These are phyloP conservation scores for Tyrannus savana DNA, from an alignment of 2,113 vertebrate genomes.

Conservation along the genomic window DNA sequence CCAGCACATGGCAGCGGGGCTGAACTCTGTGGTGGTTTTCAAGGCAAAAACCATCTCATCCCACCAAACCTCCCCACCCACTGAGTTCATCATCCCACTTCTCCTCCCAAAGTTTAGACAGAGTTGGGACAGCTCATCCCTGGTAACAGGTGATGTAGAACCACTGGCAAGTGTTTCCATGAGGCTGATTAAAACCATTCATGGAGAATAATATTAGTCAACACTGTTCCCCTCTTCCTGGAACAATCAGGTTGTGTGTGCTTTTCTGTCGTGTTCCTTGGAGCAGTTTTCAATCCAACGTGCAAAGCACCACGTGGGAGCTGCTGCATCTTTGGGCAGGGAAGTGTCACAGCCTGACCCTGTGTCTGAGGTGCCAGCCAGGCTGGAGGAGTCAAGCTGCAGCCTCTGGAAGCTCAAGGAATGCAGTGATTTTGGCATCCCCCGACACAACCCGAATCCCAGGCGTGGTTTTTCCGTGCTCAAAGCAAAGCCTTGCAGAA, in stretches of 20 bases:
- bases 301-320: fast-evolving
- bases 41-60: neutral
- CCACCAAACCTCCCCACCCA: neutral
- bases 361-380: neutral
- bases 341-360: neutral
- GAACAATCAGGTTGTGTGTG: neutral
- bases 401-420: neutral
- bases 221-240: neutral
- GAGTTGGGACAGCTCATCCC: neutral
- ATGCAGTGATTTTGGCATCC: neutral
- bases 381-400: neutral
- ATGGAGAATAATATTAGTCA: neutral
- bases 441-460: neutral
- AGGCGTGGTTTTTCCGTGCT: fast-evolving
- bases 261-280: neutral
- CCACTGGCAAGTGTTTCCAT: neutral
- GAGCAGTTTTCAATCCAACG: neutral
- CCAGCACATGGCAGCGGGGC: neutral
- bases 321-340: neutral
- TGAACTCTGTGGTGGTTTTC: neutral
- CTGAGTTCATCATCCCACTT: neutral
- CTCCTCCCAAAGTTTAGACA: neutral
- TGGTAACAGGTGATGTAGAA: neutral
- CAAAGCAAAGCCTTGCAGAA: neutral
- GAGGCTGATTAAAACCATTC: neutral